phyloP scores from a whole-genome alignment of 2,888 invertebrate species.

The Escarpia spicata region DNA sequence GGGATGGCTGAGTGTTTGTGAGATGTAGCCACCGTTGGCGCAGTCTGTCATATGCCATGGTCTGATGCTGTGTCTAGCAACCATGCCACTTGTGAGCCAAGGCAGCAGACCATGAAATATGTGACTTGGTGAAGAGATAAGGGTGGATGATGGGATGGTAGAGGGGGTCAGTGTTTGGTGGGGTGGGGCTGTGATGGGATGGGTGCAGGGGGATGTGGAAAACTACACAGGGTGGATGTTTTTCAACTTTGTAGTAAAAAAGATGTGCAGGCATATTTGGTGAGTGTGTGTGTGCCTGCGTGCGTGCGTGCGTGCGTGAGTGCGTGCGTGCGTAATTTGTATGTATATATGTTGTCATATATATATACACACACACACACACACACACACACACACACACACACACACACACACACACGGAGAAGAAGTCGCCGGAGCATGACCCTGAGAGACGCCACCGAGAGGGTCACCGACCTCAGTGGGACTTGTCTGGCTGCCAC shows the following conservation, averaged over 20 bases:
- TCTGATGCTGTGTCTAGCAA: background rate
- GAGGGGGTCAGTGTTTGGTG: background rate
- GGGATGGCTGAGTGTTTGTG: background rate
- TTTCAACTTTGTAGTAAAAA: background rate
- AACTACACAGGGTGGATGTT: background rate
- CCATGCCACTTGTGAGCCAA: background rate
- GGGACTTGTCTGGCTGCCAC: no score
- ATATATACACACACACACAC: no score
- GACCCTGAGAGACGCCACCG: no score
- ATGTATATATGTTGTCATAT: no score
- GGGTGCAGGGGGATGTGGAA: background rate
- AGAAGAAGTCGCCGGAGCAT: no score
- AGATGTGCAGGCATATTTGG: no score
- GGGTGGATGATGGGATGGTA: background rate
- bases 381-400: no score
- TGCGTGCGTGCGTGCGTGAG: no score
- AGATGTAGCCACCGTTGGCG: background rate
- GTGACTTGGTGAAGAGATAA: background rate
- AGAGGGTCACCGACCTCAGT: no score
- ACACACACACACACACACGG: no score
- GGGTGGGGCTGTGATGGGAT: background rate
- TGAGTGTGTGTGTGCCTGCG: no score
- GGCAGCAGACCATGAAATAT: constrained; percentile 11
- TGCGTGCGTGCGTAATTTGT: no score
- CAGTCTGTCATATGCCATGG: background rate